Base-by-base conservation (phyloP, 2,113 vertebrate genomes). In the Cranoglanis bouderius region DNA sequence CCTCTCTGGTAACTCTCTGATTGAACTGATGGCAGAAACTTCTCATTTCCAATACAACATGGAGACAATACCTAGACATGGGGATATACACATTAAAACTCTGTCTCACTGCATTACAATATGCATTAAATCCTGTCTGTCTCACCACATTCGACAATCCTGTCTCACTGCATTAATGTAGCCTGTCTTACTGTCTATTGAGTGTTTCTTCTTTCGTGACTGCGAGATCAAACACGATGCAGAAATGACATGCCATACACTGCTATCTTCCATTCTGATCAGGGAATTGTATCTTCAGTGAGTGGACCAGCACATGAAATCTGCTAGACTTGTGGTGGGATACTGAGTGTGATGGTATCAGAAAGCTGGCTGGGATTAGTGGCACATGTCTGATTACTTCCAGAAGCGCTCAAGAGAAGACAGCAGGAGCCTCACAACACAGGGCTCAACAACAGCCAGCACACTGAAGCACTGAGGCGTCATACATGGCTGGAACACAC, bases 81-180 rank as follows among this genome's bases (percentile, higher is more conserved):
- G 40, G 84, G 72, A 86, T 84, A 63, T 74, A 84, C 84, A 85
- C 80, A 90, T 88, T 89, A 90, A 85, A 88, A 91, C 86, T 84
- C 77, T 89, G 82, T 86, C 86, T 88, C 63, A 18, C 18, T 86
- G 83, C 63, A 90, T 89, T 74, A 85, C 84, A 83, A 78, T 82
- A 88, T 84, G 46, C 86, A 65, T 51, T 43, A 67, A 87, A 59
- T 87, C 43, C 88, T 74, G 51, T 63, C 80, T 74, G 86, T 87
- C 90, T 85, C 72, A 87, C 61, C 46, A 16, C 6, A 63, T 88
- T 72, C 63, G 55, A 38, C 43, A 35, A 24, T 21, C 38, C 53
- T 61, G 87, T 75, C 53, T 87, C 43, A 38, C 46, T 67, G 57
- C 57, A 87, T 87, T 80, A 87, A 81, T 65, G 61, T 18, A 53